phyloP scores from a whole-genome alignment of 1,140 invertebrate genomes.

The Cydia fagiglandana region DNA sequence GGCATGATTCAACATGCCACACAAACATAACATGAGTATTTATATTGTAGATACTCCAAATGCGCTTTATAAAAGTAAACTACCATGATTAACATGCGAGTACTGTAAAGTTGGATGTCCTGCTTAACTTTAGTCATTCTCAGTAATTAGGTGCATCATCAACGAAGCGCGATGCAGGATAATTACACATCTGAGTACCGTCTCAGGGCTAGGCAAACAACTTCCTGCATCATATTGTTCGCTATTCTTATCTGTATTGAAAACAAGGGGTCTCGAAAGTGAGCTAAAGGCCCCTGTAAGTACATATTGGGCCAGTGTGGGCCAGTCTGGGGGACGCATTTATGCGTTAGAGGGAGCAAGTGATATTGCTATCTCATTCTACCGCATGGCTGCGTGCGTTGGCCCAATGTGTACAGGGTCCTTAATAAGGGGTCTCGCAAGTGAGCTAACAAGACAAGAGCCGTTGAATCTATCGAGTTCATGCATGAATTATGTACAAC shows the following conservation, averaged over 20 bases:
- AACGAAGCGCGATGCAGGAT: slow-evolving; percentile 2
- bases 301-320: no score
- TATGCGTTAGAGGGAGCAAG: no score
- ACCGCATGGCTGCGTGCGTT: no score
- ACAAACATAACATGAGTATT: neutral
- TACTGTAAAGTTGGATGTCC: neutral
- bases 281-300: no score
- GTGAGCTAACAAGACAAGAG: neutral
- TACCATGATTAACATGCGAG: neutral
- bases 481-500: neutral
- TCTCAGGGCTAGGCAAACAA: neutral
- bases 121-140: slow-evolving; percentile 1
- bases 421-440: neutral
- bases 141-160: slow-evolving; percentile 3
- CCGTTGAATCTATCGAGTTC: slow-evolving; percentile 2
- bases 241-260: neutral
- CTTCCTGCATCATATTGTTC: slow-evolving; percentile 1
- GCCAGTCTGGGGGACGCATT: no score
- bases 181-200: neutral
- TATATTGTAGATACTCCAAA: neutral
- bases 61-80: neutral
- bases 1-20: neutral
- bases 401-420: no score
- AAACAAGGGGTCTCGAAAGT: slow-evolving; percentile 10
- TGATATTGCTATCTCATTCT: no score